Base-by-base conservation (phyloP, 2,888 invertebrate species). In the Drosophila longiperda region DNA sequence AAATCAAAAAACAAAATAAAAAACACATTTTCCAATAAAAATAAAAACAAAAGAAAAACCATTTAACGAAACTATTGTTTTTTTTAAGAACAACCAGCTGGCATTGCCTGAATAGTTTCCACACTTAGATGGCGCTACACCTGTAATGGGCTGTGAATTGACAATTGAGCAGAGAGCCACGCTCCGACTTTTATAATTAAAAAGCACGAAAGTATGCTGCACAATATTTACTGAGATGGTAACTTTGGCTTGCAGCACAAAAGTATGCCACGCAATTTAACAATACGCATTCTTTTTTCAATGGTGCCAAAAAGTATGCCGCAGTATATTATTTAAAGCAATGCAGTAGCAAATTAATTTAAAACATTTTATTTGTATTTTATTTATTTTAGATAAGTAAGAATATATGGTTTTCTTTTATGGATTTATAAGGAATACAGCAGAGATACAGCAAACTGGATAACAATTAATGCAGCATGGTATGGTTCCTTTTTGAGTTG, bases 11-110 rank as follows among this genome's bases (percentile, higher is more conserved):
- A 73, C 66, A 55, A 61, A 61, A 64, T 61, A 71, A 34, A 73
- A 72, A 71, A 72, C 66, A 87, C 15, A 73, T 88, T 88, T 84
- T 89, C 82, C 87, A 85, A 87, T 85, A 87, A 82, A 84, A 82
- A 70, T 75, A 84, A 71, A 70, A 80, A 73, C 36, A 38, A 60
- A 75, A 73, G 82, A 58, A 54, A 54, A 65, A 9, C 17, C 33
- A 61, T 36, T 61, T 7, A 42, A 32, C 49, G 2, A 15, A 60
- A 40, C 29, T 50, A 9, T 50, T 26, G 32, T 8, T 15, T 53
- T 7, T 38, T 63, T 67, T 15, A 4, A 20, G 4, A 20, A 15
- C 3, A 15, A 15, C 3, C 1, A 42, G 42, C 2, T 20, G 5
- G 20, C 12, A 12, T 3, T 20, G 12, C 20, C 3, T 3, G 4